Evolutionary conservation across 2,888 invertebrate genomes (phyloP).

Genomic region (Polydrusus pterygomalis): DNA sequence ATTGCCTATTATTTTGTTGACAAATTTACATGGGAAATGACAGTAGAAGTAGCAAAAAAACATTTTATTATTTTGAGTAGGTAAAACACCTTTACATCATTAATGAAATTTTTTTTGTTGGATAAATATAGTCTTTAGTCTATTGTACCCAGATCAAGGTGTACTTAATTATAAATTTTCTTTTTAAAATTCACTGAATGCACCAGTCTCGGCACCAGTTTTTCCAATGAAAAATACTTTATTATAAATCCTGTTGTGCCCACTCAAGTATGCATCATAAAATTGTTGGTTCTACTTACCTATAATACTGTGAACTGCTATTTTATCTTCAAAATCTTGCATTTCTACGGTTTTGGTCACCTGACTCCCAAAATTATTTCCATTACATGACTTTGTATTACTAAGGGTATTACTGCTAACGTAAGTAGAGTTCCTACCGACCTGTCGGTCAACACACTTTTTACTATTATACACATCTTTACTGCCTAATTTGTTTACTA

Average conservation of each 20-base stretch:
- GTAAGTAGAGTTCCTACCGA: constrained; percentile 22
- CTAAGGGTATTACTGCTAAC: constrained; percentile 29
- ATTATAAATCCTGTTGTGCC: neutral
- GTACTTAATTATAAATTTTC: too few relatives aligned
- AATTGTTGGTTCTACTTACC: constrained; percentile 60
- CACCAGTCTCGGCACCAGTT: too few relatives aligned
- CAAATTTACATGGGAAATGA: too few relatives aligned
- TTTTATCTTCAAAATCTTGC: constrained; percentile 65
- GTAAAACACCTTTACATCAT: too few relatives aligned
- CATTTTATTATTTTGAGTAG: too few relatives aligned
- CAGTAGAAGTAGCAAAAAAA: too few relatives aligned
- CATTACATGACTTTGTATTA: constrained; percentile 46
- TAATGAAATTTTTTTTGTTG: too few relatives aligned
- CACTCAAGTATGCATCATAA: neutral
- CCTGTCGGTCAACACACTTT: constrained; percentile 30
- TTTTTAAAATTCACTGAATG: too few relatives aligned
- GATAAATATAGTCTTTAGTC: too few relatives aligned
- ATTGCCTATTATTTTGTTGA: neutral
- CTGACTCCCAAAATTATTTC: constrained; percentile 59
- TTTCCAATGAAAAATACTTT: neutral
- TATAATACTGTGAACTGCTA: constrained; percentile 72
- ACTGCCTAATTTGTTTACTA: constrained; percentile 57
- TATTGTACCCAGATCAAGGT: too few relatives aligned
- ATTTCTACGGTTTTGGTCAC: constrained; percentile 62
- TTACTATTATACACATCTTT: constrained; percentile 60